Base-by-base conservation (phyloP, 2,888 invertebrate genomes). In the Ommatoiulus sabulosus region DNA sequence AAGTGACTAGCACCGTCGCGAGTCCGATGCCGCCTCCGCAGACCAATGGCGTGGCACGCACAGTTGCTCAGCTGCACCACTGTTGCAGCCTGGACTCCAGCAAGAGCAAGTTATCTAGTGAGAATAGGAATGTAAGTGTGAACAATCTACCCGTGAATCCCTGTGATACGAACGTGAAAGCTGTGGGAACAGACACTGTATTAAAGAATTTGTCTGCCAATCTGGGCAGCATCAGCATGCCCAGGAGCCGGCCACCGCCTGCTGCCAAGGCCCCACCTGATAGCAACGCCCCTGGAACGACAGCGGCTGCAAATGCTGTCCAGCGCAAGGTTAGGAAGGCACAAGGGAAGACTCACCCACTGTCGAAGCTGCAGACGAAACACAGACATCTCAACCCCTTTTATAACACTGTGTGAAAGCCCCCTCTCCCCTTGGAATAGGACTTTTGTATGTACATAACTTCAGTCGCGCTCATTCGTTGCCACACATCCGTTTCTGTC, bases 281-380 rank as follows among this genome's bases (percentile, higher is more conserved):
- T 8, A 43, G 20, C 44, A 57, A 57, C 35, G 8, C 8, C 15
- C 44, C 43, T 6, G 46, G 43, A 12, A 48, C 20, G 10, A 6
- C 48, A 17, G 10, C 44, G 20, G 24, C 63, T 17, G 5, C 44
- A 17, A 48, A 86, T 12, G 12, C 20, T 10, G 85, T 89, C n/a
- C 89, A 88, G 63, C 96, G 96, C 93, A 95, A 96, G 93, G 96
- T 90, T 24, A 88, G 92, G n/a, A 91, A 96, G 93, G 95, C 96
- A 92, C 97, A 97, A 93, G 97, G 97, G 91, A 97, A 97, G 93
- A 97, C 96, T 92, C 97, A 98, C 94, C 97, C 98, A 91, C 94
- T 98, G 92, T 96, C 97, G 92, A 96, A 96, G 95, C 95, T 98
- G 93, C 88, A 87, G 20, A 46, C 44, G 17, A 44, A 85, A 85